These are phyloP conservation scores for cattle (Bos taurus) DNA, from an alignment of 2,113 vertebrate genomes.

Conservation along the genomic window ARS-UCD2.0 NC_037329.1:14758001-14758500, in stretches of 20 bases:
- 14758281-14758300: not conserved
- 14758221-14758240: not conserved
- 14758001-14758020: too few species aligned
- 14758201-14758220: not conserved
- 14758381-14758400: not conserved
- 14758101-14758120: too few species aligned
- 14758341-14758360: not conserved
- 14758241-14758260: not conserved
- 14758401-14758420: not conserved
- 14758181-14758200: too few species aligned
- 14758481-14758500: not conserved
- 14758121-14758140: too few species aligned
- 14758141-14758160: too few species aligned
- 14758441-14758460: not conserved
- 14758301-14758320: not conserved
- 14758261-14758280: not conserved
- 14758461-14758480: not conserved
- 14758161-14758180: too few species aligned
- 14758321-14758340: not conserved
- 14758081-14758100: too few species aligned
- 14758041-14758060: too few species aligned
- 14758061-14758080: too few species aligned
- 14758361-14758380: not conserved
- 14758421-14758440: not conserved
- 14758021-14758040: too few species aligned